Evolutionary conservation across 2,797 vertebrate species (phyloP).

Genomic region (Sylvilagus floridanus): DNA sequence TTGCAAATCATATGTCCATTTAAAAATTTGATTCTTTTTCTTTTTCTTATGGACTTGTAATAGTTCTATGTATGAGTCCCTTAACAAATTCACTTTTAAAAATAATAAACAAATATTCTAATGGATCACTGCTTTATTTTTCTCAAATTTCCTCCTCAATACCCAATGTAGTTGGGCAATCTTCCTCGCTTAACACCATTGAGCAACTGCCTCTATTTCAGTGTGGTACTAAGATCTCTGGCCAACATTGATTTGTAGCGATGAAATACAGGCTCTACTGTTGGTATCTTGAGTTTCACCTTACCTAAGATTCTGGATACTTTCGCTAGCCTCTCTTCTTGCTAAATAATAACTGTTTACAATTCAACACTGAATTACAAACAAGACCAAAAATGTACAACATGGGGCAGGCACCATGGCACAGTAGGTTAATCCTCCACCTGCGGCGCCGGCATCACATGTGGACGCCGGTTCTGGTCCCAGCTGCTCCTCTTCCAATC

Average conservation of each 20-base stretch:
- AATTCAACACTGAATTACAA: background rate
- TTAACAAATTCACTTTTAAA: conserved; percentile 1
- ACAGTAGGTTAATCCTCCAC: too few species aligned
- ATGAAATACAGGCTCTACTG: background rate
- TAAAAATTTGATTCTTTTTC: conserved; percentile 30
- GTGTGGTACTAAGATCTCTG: background rate
- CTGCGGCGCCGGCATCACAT: too few species aligned
- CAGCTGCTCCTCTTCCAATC: too few species aligned
- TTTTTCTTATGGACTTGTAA: background rate
- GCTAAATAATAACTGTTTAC: conserved; percentile 16
- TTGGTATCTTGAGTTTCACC: conserved; percentile 1
- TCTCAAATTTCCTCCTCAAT: background rate
- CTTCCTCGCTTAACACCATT: conserved; percentile 40
- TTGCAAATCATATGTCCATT: background rate
- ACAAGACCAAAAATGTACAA: background rate
- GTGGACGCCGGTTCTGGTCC: too few species aligned
- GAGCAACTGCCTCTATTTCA: background rate
- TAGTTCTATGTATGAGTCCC: background rate
- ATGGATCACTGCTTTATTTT: conserved; percentile 25
- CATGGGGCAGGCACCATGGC: too few species aligned
- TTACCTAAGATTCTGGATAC: background rate
- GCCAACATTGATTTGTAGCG: background rate
- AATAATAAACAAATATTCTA: background rate
- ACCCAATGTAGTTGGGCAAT: background rate
- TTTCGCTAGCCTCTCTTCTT: background rate